Evolutionary conservation across 2,888 invertebrate genomes (phyloP), one percentile per base, ranked within the genome.

Genomic region (Argyresthia goedartella): DNA sequence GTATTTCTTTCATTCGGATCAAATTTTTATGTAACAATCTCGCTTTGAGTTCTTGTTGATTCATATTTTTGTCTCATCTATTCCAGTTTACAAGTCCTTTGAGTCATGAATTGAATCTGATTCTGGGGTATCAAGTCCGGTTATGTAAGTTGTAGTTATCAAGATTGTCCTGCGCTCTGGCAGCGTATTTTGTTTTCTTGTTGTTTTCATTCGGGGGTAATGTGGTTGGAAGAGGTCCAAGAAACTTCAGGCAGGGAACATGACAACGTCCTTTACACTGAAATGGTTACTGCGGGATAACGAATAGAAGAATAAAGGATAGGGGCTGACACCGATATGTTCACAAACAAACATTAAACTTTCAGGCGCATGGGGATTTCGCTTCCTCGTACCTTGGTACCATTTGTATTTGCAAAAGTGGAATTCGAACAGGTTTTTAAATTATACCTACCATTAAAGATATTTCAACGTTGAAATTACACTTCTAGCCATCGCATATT

Each of bases 211-310:
- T 64, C 59, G 62, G 55, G 56, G 63, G 58, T 65, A 64, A 67
- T 63, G 60, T 58, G 59, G 57, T 69, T 81, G 82, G 80, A 80
- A 66, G 56, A 59, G 65, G 59, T 76, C 81, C 82, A 81, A 80
- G 70, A 71, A 77, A 78, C 63, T 78, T 71, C 56, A 49, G 49
- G 49, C 50, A 39, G 43, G 36, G 71, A 76, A 75, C 74, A 73
- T 68, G 74, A 69, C 75, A 69, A 58, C 63, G 68, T 69, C 69
- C 64, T 69, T 63, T 65, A 60, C 69, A 68, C 64, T 64, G 60
- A 60, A 65, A 67, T 64, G 61, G 69, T 69, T 64, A 61, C 62
- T 59, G 53, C 58, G 58, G 60, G 51, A 56, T 59, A 60, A 65
- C 60, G n/a, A n/a, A n/a, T n/a, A n/a, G n/a, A n/a, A n/a, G n/a